Conservation (phyloP, 2,113 vertebrate genomes). For the Lipotes vexillifer region DNA sequence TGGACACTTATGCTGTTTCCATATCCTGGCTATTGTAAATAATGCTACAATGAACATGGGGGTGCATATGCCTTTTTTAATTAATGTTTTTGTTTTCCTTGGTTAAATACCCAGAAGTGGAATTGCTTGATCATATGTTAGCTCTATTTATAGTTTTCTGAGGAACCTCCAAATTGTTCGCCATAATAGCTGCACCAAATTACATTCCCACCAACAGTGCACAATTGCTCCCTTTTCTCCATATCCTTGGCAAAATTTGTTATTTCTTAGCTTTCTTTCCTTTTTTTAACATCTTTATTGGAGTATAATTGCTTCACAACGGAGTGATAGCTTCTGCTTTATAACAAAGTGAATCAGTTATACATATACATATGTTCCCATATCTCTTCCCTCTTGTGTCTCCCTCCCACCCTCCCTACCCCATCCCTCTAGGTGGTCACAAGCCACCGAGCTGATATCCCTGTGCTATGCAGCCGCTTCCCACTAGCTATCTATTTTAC, state of each 20-base stretch:
- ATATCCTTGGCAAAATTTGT: not conserved
- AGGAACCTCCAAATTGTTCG: not conserved
- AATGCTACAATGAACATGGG: not conserved
- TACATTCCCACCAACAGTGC: not conserved
- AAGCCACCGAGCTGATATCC: too few relatives aligned
- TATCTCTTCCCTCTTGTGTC: too few relatives aligned
- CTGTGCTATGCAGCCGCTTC: rapidly evolving
- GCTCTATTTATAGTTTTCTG: not conserved
- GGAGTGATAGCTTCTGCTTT: too few relatives aligned
- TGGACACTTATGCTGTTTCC: not conserved
- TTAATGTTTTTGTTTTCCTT: not conserved
- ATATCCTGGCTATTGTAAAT: not conserved
- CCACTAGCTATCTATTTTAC: too few relatives aligned
- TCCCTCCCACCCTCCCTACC: too few relatives aligned
- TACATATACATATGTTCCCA: too few relatives aligned
- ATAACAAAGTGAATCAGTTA: too few relatives aligned
- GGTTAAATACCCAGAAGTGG: not conserved
- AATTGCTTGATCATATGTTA: not conserved
- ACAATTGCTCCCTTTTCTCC: not conserved
- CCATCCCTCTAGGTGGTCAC: too few relatives aligned
- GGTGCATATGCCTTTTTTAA: not conserved
- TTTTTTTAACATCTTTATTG: too few relatives aligned
- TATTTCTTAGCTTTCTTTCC: not conserved
- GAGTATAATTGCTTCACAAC: too few relatives aligned
- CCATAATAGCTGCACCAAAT: not conserved